Conservation (phyloP, 2,888 invertebrate species). For the Drosophila helvetica region DNA sequence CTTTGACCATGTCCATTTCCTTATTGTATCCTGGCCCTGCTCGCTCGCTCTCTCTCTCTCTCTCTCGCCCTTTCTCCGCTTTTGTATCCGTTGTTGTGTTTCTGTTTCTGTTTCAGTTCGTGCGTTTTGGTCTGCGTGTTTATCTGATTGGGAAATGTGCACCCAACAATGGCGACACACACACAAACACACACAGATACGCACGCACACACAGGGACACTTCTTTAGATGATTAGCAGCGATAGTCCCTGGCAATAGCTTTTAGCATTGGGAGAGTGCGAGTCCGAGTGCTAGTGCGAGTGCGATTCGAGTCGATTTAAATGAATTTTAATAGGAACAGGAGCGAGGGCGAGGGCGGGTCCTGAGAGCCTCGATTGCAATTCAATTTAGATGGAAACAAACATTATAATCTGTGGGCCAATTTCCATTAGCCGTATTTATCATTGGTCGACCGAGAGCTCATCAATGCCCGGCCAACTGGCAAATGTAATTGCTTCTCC, state of each 20-base stretch:
- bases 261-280: conserved; percentile 23
- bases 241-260: conserved; percentile 60
- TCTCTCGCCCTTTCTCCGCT: conserved; percentile 23
- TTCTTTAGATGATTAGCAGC: conserved; percentile 78
- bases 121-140: conserved; percentile 67
- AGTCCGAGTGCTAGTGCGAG: not conserved
- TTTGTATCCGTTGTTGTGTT: conserved; percentile 51
- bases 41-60: conserved; percentile 11
- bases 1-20: conserved; percentile 28
- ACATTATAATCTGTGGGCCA: conserved; percentile 50
- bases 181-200: conserved; percentile 36
- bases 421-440: conserved; percentile 55
- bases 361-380: conserved; percentile 47
- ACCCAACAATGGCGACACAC: conserved; percentile 74
- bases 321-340: conserved; percentile 71
- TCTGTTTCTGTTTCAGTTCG: conserved; percentile 57
- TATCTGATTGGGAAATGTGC: conserved; percentile 72
- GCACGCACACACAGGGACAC: conserved; percentile 51
- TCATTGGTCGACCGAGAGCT: conserved; percentile 37
- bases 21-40: conserved; percentile 29
- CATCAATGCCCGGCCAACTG: conserved; percentile 65
- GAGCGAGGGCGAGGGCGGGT: conserved; percentile 18
- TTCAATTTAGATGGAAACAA: conserved; percentile 63
- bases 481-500: conserved; percentile 73
- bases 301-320: conserved; percentile 64